phyloP scores from a whole-genome alignment of 2,113 vertebrate species.

The Salvator merianae region DNA sequence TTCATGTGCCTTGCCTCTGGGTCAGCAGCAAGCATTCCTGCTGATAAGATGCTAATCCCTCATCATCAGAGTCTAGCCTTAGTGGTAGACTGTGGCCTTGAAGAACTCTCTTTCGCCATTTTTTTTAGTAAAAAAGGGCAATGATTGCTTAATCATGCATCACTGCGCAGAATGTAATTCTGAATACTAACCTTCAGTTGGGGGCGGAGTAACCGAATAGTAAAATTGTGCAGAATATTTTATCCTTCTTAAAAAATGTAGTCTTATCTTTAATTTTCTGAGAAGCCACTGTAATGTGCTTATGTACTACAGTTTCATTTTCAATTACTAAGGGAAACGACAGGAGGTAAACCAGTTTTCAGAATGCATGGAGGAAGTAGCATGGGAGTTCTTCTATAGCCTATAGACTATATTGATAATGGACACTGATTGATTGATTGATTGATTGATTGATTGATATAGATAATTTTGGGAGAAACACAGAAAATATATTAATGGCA shows the following conservation, averaged over 20 bases:
- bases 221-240: slow-evolving; percentile 4
- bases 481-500: no score
- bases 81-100: background rate
- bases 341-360: background rate
- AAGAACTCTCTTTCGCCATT: background rate
- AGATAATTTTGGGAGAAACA: no score
- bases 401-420: background rate
- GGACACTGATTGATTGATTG: no score
- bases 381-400: background rate
- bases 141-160: slow-evolving; percentile 22
- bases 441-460: no score
- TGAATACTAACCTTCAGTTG: slow-evolving; percentile 21
- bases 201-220: slow-evolving; percentile 15
- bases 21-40: no score
- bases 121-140: slow-evolving; percentile 7
- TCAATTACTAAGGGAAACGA: background rate
- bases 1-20: no score
- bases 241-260: slow-evolving; percentile 9
- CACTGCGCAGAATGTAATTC: slow-evolving; percentile 30
- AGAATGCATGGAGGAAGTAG: background rate
- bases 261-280: background rate
- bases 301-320: background rate
- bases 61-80: background rate
- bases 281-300: background rate
- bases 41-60: no score